Conservation (phyloP, 2,888 invertebrate species). For the Acrocera orbiculus region DNA sequence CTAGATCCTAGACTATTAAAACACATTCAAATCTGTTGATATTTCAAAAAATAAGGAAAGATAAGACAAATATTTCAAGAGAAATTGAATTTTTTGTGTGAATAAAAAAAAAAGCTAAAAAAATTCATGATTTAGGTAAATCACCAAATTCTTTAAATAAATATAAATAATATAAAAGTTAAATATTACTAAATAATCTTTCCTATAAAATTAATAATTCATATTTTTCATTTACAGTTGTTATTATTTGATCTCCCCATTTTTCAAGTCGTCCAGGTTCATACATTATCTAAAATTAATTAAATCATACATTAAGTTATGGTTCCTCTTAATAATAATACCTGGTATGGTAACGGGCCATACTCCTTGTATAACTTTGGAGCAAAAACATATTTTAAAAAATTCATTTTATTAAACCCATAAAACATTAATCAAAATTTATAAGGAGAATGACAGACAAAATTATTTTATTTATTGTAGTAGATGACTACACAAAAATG, state of each 20-base stretch:
- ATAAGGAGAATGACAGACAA: too few relatives aligned
- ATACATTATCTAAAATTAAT: slow-evolving; percentile 40
- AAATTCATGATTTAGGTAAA: background rate
- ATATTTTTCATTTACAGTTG: slow-evolving; percentile 22
- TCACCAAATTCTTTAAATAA: background rate
- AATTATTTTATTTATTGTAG: too few relatives aligned
- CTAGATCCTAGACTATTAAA: too few relatives aligned
- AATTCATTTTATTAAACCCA: slow-evolving; percentile 29
- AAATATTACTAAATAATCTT: slow-evolving; percentile 2
- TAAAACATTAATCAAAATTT: too few relatives aligned
- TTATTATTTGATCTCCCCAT: slow-evolving; percentile 54
- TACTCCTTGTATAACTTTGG: slow-evolving; percentile 57
- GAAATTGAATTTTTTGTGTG: too few relatives aligned
- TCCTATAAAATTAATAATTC: slow-evolving; percentile 1
- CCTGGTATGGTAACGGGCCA: slow-evolving; percentile 39
- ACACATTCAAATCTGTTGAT: too few relatives aligned
- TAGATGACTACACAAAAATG: too few relatives aligned
- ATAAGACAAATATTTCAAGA: too few relatives aligned
- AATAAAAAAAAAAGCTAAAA: background rate
- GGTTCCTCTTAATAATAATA: slow-evolving; percentile 12
- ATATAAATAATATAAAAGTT: slow-evolving; percentile 2
- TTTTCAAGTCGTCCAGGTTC: slow-evolving; percentile 49
- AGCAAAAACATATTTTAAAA: slow-evolving; percentile 42
- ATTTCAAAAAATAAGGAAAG: too few relatives aligned
- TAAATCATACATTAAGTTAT: slow-evolving; percentile 11